Evolutionary conservation across 2,888 invertebrate genomes (phyloP), one percentile per base, ranked within the genome.

Genomic region (Leptopilina drosophilae): DNA sequence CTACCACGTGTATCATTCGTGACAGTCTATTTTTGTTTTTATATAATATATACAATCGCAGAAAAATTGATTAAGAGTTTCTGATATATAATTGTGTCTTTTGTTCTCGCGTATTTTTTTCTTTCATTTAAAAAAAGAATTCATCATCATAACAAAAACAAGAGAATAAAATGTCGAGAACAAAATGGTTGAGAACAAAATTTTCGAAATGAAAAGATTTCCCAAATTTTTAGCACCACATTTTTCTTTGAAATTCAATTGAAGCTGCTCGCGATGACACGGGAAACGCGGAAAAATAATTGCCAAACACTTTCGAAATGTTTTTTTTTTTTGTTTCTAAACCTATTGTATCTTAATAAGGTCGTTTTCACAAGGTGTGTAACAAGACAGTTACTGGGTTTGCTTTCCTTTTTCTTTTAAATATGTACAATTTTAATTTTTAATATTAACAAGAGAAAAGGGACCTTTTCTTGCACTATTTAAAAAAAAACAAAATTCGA

Each of bases 311-410:
- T 87, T 86, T 85, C 86, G 84, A 84, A 83, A 82, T 84, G 82
- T 82, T 82, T 64, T 49, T 49, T 49, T 1, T 5, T 46, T 49
- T 49, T 49, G 11, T 49, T 42, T 79, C 85, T 86, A 87, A 83
- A 81, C 83, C 85, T 87, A 83, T 76, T 20, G 11, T 49, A 49
- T 64, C 76, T 81, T 77, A 85, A 81, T 85, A 85, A 86, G 82
- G 81, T 86, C 83, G 85, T 79, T 64, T 85, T 85, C 88, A 88
- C 82, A 87, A 85, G 79, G 83, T 87, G 85, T 82, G 77, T 85
- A 87, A 87, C 86, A 87, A 88, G 85, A 49, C 11, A 87, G 85
- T 85, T 56, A n/a, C 73, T 85, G 78, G 49, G 11, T 49, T 49
- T 49, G 9, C 80, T 82, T 84, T 81, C 81, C 78, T 81, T 81